phyloP scores from a whole-genome alignment of 1,140 invertebrate genomes.

The Drosophila ambigua region DNA sequence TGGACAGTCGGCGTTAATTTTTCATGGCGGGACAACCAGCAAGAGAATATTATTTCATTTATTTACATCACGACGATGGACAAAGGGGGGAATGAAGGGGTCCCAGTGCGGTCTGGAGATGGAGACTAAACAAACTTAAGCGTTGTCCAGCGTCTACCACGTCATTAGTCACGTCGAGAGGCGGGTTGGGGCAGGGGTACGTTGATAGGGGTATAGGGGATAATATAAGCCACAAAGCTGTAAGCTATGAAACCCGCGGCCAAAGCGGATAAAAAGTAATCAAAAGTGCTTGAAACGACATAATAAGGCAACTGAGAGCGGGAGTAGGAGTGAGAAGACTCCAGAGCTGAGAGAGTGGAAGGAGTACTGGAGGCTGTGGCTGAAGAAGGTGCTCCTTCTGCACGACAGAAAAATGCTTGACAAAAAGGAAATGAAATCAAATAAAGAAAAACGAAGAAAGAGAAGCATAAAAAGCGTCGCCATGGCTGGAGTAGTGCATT shows the following conservation, averaged over 20 bases:
- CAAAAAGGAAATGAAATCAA: slow-evolving; percentile 78
- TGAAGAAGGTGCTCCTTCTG: slow-evolving; percentile 65
- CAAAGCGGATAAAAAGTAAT: slow-evolving; percentile 80
- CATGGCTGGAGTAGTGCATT: slow-evolving; percentile 52
- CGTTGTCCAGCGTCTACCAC: slow-evolving; percentile 63
- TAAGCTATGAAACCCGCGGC: slow-evolving; percentile 62
- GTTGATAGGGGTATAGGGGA: not conserved
- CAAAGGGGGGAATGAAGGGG: not conserved
- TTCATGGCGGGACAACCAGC: slow-evolving; percentile 72
- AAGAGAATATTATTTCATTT: slow-evolving; percentile 80
- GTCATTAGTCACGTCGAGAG: slow-evolving; percentile 75
- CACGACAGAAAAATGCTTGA: slow-evolving; percentile 47
- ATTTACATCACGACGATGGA: slow-evolving; percentile 62
- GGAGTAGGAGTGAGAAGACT: slow-evolving; percentile 15
- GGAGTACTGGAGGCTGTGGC: slow-evolving; percentile 11
- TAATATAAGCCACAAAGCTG: slow-evolving; percentile 52
- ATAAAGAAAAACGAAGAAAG: slow-evolving; percentile 53
- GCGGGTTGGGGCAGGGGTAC: not conserved
- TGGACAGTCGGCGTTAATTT: slow-evolving; percentile 70
- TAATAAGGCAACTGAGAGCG: slow-evolving; percentile 72
- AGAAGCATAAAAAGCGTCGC: slow-evolving; percentile 55
- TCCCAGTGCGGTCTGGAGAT: not conserved
- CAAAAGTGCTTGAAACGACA: slow-evolving; percentile 82
- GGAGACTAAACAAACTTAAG: slow-evolving; percentile 63
- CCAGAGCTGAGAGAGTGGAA: not conserved